These are phyloP conservation scores for Cebidichthys violaceus DNA, from an alignment of 2,113 vertebrate genomes.

Conservation along the genomic window DNA sequence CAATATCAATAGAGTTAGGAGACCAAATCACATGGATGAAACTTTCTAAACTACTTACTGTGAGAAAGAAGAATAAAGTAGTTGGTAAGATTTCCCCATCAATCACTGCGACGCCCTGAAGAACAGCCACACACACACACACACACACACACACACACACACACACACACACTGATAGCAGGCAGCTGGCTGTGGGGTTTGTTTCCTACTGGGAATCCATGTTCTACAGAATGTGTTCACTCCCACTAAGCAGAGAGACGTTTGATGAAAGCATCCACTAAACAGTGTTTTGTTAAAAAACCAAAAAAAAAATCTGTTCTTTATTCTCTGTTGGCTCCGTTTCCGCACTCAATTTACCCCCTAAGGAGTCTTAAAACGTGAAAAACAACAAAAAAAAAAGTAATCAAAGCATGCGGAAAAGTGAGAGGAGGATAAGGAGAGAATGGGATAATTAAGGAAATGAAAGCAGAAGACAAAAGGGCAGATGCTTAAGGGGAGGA, in stretches of 20 bases:
- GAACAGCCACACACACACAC: neutral
- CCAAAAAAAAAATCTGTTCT: neutral
- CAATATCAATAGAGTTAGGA: neutral
- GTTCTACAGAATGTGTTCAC: slow-evolving; percentile 12
- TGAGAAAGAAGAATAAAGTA: neutral
- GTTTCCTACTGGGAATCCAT: slow-evolving; percentile 29
- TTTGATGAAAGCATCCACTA: slow-evolving; percentile 19
- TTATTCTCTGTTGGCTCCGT: neutral
- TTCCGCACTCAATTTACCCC: slow-evolving; percentile 16
- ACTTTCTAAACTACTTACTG: neutral
- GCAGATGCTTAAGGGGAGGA: slow-evolving; percentile 4
- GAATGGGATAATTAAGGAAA: slow-evolving; percentile 10
- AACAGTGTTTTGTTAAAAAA: slow-evolving; percentile 1
- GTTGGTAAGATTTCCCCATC: neutral
- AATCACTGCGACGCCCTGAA: too few relatives aligned
- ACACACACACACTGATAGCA: neutral
- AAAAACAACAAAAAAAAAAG: too few relatives aligned
- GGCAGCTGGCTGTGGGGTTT: neutral
- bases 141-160: too few relatives aligned
- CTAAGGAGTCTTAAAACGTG: slow-evolving; percentile 6
- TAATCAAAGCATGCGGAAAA: slow-evolving; percentile 6
- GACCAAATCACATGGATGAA: neutral
- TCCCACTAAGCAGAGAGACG: slow-evolving; percentile 14
- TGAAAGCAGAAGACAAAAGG: slow-evolving; percentile 23
- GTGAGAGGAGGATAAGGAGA: neutral